A percentile compares a stretch with the other conserved stretches of the same genome.
These are phyloP conservation scores for Orchestes rusci DNA, from an alignment of 2,888 invertebrate genomes.

Conservation along the genomic window DNA sequence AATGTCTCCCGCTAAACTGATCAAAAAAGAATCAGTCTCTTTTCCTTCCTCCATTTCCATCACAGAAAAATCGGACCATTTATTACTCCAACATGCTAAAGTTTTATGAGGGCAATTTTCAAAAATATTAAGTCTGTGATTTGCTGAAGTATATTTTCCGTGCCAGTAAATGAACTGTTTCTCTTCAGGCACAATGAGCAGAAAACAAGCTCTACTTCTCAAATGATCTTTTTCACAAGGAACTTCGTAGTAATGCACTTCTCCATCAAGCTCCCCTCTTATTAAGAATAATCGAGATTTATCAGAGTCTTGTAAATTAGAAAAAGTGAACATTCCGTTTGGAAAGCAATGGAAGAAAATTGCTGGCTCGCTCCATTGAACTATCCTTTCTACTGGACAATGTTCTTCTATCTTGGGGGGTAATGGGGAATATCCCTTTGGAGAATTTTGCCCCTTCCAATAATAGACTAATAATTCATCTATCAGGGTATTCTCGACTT, in stretches of 20 bases:
- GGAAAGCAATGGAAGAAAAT: slow-evolving; percentile 30
- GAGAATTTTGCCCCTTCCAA: slow-evolving; percentile 31
- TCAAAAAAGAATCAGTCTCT: slow-evolving; percentile 23
- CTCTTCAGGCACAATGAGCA: slow-evolving; percentile 24
- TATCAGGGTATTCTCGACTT: slow-evolving; percentile 12
- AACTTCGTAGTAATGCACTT: slow-evolving; percentile 32
- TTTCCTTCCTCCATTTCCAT: slow-evolving; percentile 23
- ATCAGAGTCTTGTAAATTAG: slow-evolving; percentile 15
- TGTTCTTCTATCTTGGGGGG: slow-evolving; percentile 29
- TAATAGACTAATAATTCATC: slow-evolving; percentile 27
- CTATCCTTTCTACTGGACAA: slow-evolving; percentile 29
- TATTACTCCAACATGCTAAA: slow-evolving; percentile 15
- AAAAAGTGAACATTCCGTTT: slow-evolving; percentile 23
- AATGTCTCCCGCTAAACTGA: slow-evolving; percentile 9
- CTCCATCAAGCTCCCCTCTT: slow-evolving; percentile 28
- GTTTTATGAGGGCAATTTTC: slow-evolving; percentile 11
- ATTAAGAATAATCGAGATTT: slow-evolving; percentile 27
- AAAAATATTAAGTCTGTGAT: slow-evolving; percentile 12
- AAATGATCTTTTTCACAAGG: slow-evolving; percentile 26
- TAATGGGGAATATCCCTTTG: slow-evolving; percentile 30
- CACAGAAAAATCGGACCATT: slow-evolving; percentile 24
- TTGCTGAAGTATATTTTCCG: slow-evolving; percentile 17
- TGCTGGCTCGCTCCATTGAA: slow-evolving; percentile 33
- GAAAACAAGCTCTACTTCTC: slow-evolving; percentile 29
- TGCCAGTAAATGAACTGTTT: slow-evolving; percentile 28